Conservation (phyloP, 2,888 invertebrate genomes). For the Perizoma affinitatum region DNA sequence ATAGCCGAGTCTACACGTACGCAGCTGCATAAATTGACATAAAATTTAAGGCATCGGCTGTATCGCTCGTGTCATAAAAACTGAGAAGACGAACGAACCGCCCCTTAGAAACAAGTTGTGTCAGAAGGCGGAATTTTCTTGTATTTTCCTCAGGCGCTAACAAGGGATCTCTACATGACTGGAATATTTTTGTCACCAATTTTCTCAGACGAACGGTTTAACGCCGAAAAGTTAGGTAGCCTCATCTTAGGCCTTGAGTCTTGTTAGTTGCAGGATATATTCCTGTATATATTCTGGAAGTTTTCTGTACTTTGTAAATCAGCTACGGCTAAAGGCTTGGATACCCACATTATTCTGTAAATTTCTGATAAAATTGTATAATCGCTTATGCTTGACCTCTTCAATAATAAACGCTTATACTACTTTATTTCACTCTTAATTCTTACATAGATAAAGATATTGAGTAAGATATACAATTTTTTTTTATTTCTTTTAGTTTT, state of each 20-base stretch:
- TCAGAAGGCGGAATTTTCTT: slow-evolving; percentile 66
- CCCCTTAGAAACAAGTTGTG: slow-evolving; percentile 64
- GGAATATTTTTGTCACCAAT: slow-evolving; percentile 81
- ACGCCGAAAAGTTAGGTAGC: slow-evolving; percentile 71
- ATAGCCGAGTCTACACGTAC: slow-evolving; percentile 47
- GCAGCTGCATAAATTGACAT: slow-evolving; percentile 65
- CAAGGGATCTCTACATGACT: slow-evolving; percentile 78
- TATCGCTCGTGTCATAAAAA: slow-evolving; percentile 62
- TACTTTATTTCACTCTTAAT: too few species aligned
- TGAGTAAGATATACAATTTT: too few species aligned
- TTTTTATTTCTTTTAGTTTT: background rate
- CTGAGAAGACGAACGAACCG: slow-evolving; percentile 56
- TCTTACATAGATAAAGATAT: too few species aligned
- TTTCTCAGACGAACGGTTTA: slow-evolving; percentile 75
- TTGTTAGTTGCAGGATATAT: slow-evolving; percentile 54
- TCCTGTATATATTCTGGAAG: slow-evolving; percentile 59
- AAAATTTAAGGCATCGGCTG: slow-evolving; percentile 66
- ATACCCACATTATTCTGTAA: slow-evolving; percentile 51
- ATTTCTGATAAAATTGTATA: slow-evolving; percentile 39
- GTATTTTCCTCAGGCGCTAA: slow-evolving; percentile 73
- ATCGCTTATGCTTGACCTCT: slow-evolving; percentile 22
- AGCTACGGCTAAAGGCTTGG: slow-evolving; percentile 30
- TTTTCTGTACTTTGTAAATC: slow-evolving; percentile 56
- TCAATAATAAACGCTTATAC: slow-evolving; percentile 3
- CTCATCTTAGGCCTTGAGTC: slow-evolving; percentile 65